Evolutionary conservation across 1,140 invertebrate species (phyloP).

Genomic region (Conus ventricosus): DNA sequence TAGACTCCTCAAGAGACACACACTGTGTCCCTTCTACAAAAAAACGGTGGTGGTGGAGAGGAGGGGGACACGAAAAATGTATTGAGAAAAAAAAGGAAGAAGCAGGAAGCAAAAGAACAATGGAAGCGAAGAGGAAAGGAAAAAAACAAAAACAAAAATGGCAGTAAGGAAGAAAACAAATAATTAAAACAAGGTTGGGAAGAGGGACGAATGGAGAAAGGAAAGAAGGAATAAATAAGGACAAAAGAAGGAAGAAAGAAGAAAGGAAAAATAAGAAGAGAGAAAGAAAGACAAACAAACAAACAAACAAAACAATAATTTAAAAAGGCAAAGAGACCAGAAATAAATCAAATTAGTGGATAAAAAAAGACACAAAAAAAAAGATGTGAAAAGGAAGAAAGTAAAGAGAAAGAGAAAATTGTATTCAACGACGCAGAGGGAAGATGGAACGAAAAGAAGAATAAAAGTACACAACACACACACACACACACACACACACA

Average conservation of each 20-base stretch:
- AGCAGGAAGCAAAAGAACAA: not conserved
- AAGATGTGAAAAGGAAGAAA: not conserved
- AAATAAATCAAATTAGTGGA: not conserved
- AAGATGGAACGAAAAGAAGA: not conserved
- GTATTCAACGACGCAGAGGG: not conserved
- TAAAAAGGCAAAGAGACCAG: not conserved
- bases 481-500: not conserved
- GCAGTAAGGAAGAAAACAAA: too few relatives aligned
- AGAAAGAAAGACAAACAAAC: not conserved
- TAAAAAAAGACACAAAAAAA: not conserved
- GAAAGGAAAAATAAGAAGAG: too few relatives aligned
- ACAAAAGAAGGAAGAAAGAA: too few relatives aligned
- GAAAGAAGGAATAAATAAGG: too few relatives aligned
- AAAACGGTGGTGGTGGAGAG: too few relatives aligned
- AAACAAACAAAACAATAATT: not conserved
- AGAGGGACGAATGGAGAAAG: too few relatives aligned
- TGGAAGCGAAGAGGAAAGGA: slow-evolving; percentile 2
- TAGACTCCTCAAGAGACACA: too few relatives aligned
- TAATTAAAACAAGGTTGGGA: too few relatives aligned
- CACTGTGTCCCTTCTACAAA: too few relatives aligned
- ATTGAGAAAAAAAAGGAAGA: too few relatives aligned
- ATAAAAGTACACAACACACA: not conserved
- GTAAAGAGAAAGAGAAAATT: not conserved
- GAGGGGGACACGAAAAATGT: too few relatives aligned
- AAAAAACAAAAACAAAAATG: too few relatives aligned